Conservation (phyloP, 2,888 invertebrate genomes). For the Tineola bisselliella region DNA sequence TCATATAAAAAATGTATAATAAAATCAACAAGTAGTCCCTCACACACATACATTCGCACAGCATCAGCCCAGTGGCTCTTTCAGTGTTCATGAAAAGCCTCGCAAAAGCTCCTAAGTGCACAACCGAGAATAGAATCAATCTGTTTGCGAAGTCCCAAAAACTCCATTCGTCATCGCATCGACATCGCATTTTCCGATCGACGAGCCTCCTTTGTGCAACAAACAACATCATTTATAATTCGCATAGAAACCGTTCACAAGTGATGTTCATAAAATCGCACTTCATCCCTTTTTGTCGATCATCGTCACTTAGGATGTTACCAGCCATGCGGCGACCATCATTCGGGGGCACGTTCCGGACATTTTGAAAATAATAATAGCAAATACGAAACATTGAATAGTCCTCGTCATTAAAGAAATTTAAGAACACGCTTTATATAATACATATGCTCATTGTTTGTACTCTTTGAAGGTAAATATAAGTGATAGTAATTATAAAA, state of each 20-base stretch:
- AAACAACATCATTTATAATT: conserved; percentile 67
- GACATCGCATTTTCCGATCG: conserved; percentile 30
- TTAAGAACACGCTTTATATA: too few relatives aligned
- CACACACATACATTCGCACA: too few relatives aligned
- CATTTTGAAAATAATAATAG: too few relatives aligned
- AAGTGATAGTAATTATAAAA: too few relatives aligned
- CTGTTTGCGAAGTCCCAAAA: conserved; percentile 6
- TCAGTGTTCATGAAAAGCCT: background rate
- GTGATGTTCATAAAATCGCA: conserved; percentile 62
- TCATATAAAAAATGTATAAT: background rate
- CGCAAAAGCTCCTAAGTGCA: conserved; percentile 3
- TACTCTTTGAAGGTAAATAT: too few relatives aligned
- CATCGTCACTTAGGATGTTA: conserved; percentile 60
- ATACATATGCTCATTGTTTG: too few relatives aligned
- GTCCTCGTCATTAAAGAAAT: too few relatives aligned
- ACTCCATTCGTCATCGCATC: conserved; percentile 12
- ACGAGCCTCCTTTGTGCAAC: conserved; percentile 30
- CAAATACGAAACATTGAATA: too few relatives aligned
- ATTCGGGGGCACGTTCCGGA: background rate
- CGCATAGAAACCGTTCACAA: conserved; percentile 34
- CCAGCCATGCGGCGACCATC: background rate
- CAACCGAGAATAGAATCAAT: conserved; percentile 10
- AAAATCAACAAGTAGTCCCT: conserved; percentile 3
- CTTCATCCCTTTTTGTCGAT: conserved; percentile 66
- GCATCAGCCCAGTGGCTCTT: background rate